These are phyloP conservation scores for Brevimyrus niger DNA, from an alignment of 2,113 vertebrate species.

Conservation along the genomic window DNA sequence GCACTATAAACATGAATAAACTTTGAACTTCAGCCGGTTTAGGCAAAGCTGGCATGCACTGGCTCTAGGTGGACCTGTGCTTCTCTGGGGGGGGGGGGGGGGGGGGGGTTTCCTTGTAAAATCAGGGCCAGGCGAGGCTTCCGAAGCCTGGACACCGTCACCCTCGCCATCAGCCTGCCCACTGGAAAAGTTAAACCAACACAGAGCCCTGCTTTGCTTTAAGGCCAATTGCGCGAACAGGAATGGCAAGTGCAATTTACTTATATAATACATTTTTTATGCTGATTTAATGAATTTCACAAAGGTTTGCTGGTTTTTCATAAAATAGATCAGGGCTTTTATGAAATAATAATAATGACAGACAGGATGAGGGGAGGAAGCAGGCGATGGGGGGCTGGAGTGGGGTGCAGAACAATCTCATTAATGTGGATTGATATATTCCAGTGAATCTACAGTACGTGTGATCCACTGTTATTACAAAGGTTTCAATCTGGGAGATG, in stretches of 20 bases:
- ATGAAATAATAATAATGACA: conserved; percentile 98
- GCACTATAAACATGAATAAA: neutral
- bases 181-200: conserved; percentile 97
- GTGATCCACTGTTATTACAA: conserved; percentile 82
- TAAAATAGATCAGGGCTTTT: conserved; percentile 88
- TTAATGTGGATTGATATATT: conserved; percentile 94
- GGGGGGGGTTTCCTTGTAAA: neutral
- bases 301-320: conserved; percentile 94
- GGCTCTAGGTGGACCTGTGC: neutral
- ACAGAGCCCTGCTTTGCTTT: conserved; percentile 80
- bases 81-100: neutral
- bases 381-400: conserved; percentile 55
- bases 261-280: conserved; percentile 99
- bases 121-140: neutral
- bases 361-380: conserved; percentile 48
- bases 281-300: conserved; percentile 99
- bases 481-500: conserved; percentile 56
- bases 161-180: conserved; percentile 48
- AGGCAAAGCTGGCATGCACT: neutral
- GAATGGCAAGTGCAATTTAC: conserved; percentile 78
- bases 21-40: neutral
- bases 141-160: conserved; percentile 25
- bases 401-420: conserved; percentile 95
- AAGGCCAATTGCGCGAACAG: conserved; percentile 78
- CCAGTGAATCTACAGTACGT: conserved; percentile 79